Percentiles rank a stretch among this genome's conserved stretches.
Evolutionary conservation across 2,888 invertebrate species (phyloP).

Genomic region (Pycnomerus fuliginosus): DNA sequence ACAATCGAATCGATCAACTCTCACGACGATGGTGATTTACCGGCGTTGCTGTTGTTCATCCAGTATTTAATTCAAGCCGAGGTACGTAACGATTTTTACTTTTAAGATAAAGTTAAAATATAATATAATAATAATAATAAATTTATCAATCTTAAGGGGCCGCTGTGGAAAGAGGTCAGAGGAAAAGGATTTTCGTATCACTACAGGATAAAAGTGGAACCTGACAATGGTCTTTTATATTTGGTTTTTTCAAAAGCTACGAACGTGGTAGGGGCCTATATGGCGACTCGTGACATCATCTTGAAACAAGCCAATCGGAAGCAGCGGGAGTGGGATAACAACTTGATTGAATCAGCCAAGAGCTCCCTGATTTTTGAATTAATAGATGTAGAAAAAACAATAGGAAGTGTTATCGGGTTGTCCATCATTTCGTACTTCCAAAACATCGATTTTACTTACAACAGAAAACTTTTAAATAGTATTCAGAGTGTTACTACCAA

Average conservation of each 20-base stretch:
- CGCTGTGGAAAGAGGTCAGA: constrained; percentile 85
- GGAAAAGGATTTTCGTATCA: constrained; percentile 85
- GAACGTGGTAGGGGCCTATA: constrained; percentile 77
- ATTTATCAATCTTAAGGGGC: too few relatives aligned
- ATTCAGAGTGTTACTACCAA: constrained; percentile 65
- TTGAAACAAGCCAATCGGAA: constrained; percentile 63
- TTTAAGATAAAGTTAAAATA: too few relatives aligned
- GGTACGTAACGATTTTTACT: too few relatives aligned
- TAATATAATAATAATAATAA: too few relatives aligned
- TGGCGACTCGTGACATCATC: constrained; percentile 72
- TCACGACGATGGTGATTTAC: constrained; percentile 63
- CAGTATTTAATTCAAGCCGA: constrained; percentile 87
- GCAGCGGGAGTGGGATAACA: constrained; percentile 73
- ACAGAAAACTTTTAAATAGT: constrained; percentile 65
- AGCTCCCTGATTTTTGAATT: constrained; percentile 86
- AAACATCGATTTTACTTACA: constrained; percentile 65
- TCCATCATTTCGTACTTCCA: constrained; percentile 74
- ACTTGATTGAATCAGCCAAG: constrained; percentile 78
- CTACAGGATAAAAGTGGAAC: constrained; percentile 65
- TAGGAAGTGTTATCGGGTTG: constrained; percentile 69
- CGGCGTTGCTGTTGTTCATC: constrained; percentile 74
- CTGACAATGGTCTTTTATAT: constrained; percentile 69
- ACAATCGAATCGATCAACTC: constrained; percentile 66
- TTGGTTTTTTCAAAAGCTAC: constrained; percentile 75
- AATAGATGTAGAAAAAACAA: constrained; percentile 77